Evolutionary conservation across 2,113 vertebrate species (phyloP), one percentile per base, ranked within the genome.

Genomic region (Hoplias malabaricus): DNA sequence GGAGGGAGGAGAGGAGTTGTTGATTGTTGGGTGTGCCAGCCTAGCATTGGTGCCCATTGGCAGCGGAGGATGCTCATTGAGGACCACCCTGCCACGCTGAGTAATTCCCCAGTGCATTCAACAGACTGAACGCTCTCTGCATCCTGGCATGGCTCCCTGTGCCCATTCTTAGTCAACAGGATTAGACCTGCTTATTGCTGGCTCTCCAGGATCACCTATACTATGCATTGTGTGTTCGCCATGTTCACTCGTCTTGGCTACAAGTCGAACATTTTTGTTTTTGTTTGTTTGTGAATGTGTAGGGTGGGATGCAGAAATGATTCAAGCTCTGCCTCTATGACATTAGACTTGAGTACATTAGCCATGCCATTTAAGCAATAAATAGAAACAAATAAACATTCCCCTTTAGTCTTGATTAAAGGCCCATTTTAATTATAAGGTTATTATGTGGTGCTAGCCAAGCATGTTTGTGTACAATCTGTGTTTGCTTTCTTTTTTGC

Each of bases 81-180:
- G 85, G 81, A 80, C 80, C 83, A 75, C 88, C 87, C 86, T 84
- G 84, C 83, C 85, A 86, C 82, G 73, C 84, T 80, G 81, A 88
- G 85, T 88, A 91, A 90, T 92, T 91, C 89, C 87, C 87, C 77
- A 84, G 85, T 86, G 73, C 83, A 84, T 85, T 84, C 82, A 79
- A 85, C 81, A 89, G 83, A 82, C 80, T 82, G 73, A 80, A 87
- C 86, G 84, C 86, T 69, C n/a, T 67, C 29, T 36, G 84, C 85
- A 80, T 82, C 75, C 86, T 93, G 92, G 91, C 90, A 90, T 79
- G 80, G 84, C 83, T 92, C 89, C 89, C 87, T 75, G 53, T 88
- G 83, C 89, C 87, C 90, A 90, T 92, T 92, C 91, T 90, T 88
- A 90, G 75, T 84, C 84, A 86, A 87, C 86, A 85, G 87, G 87